These are phyloP conservation scores for Lagopus muta DNA, from an alignment of 2,113 vertebrate species.

Conservation along the genomic window DNA sequence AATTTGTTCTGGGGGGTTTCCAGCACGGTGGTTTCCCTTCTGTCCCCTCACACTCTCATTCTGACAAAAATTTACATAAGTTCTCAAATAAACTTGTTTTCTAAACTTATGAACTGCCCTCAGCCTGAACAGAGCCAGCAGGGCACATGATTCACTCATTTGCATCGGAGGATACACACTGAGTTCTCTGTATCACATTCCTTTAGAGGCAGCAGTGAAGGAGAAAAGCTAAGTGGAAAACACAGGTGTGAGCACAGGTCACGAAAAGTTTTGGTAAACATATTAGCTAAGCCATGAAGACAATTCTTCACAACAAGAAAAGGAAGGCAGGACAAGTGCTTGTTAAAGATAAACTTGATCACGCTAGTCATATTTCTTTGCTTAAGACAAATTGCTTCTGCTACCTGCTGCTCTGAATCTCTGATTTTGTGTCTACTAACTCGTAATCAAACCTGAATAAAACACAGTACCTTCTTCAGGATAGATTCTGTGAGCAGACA, in stretches of 20 bases:
- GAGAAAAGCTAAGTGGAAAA: background rate
- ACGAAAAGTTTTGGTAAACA: background rate
- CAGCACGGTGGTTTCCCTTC: constrained; percentile 79
- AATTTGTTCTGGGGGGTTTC: constrained; percentile 73
- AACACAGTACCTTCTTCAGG: background rate
- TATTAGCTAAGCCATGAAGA: background rate
- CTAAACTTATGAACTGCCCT: background rate
- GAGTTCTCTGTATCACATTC: background rate
- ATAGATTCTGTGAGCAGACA: background rate
- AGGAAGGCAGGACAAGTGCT: background rate
- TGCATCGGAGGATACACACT: background rate
- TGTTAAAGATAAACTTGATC: background rate
- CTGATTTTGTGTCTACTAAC: background rate
- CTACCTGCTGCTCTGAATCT: background rate
- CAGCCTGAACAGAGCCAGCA: background rate
- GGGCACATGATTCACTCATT: background rate
- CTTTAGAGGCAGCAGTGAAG: background rate
- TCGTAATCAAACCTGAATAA: background rate
- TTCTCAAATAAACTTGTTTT: constrained; percentile 69
- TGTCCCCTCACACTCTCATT: constrained; percentile 71
- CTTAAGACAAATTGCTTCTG: background rate
- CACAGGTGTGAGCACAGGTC: background rate
- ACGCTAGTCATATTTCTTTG: rapidly evolving
- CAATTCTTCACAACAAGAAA: background rate
- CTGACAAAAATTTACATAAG: constrained; percentile 80